Conservation (phyloP, 2,888 invertebrate genomes). For the Drosophila formosana region DNA sequence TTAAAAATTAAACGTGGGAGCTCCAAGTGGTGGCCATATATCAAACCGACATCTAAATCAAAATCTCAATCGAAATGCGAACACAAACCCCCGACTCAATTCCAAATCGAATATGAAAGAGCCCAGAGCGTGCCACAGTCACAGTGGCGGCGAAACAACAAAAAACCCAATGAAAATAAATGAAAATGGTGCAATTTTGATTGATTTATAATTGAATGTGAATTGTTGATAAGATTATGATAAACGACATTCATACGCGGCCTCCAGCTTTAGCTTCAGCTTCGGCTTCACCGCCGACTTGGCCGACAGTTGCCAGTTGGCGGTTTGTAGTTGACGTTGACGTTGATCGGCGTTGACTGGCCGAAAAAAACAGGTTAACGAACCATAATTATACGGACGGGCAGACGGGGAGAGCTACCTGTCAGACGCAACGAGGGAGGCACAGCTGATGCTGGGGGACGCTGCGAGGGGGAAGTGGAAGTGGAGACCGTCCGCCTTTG, state of each 20-base stretch:
- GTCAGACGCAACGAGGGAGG: constrained; percentile 21
- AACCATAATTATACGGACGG: constrained; percentile 58
- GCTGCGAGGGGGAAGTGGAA: constrained; percentile 21
- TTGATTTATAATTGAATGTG: constrained; percentile 84
- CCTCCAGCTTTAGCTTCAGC: constrained; percentile 27
- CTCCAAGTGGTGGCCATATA: constrained; percentile 65
- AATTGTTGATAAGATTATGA: constrained; percentile 84
- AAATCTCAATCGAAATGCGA: constrained; percentile 37
- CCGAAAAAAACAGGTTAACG: constrained; percentile 74
- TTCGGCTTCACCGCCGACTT: not conserved
- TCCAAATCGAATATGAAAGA: constrained; percentile 7
- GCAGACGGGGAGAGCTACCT: constrained; percentile 5
- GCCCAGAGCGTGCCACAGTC: constrained; percentile 50
- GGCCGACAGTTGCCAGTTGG: constrained; percentile 43
- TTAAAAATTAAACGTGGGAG: constrained; percentile 72
- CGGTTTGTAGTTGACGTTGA: constrained; percentile 55
- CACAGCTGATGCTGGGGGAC: not conserved
- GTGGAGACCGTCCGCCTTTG: constrained; percentile 57
- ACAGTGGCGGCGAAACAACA: constrained; percentile 65
- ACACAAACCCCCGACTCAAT: constrained; percentile 29
- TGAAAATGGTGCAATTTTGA: constrained; percentile 82
- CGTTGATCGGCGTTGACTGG: constrained; percentile 65
- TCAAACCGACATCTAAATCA: constrained; percentile 62
- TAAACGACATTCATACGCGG: constrained; percentile 77
- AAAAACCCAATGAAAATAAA: constrained; percentile 63